These are phyloP conservation scores for Astreopora myriophthalma DNA, from an alignment of 64 coral and sea anemone genomes.

Conservation along the genomic window DNA sequence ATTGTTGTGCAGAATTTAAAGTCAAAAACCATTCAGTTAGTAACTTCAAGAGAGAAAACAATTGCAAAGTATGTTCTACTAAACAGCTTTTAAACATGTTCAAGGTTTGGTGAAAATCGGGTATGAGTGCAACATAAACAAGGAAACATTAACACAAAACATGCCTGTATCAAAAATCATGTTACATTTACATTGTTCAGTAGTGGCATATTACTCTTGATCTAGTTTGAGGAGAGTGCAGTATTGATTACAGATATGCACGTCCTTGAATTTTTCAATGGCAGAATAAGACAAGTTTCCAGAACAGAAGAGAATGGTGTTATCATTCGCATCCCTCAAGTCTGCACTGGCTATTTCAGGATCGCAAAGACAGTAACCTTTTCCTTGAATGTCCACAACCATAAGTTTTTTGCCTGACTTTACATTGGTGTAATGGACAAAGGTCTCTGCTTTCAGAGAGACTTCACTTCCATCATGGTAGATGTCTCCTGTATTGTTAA, in stretches of 20 bases:
- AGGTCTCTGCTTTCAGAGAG: slow-evolving; percentile 47
- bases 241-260: slow-evolving; percentile 56
- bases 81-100: too few species aligned
- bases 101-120: too few species aligned
- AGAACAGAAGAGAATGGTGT: slow-evolving; percentile 66
- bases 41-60: too few species aligned
- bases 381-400: slow-evolving; percentile 71
- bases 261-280: slow-evolving; percentile 50
- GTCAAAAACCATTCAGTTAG: not conserved
- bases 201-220: not conserved
- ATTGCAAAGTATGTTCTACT: too few species aligned
- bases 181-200: not conserved
- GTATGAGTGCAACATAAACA: too few species aligned
- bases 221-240: slow-evolving; percentile 47
- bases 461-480: slow-evolving; percentile 25
- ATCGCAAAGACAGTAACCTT: slow-evolving; percentile 49
- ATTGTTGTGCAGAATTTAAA: not conserved
- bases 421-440: slow-evolving; percentile 59
- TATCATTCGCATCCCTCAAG: slow-evolving; percentile 10
- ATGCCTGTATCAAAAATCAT: not conserved
- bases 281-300: slow-evolving; percentile 42
- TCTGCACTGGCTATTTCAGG: slow-evolving; percentile 52
- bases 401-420: slow-evolving; percentile 75
- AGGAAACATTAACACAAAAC: too few species aligned
- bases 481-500: slow-evolving; percentile 68